Base-by-base conservation (phyloP, 2,888 invertebrate genomes). In the Chrysodeixis includens region DNA sequence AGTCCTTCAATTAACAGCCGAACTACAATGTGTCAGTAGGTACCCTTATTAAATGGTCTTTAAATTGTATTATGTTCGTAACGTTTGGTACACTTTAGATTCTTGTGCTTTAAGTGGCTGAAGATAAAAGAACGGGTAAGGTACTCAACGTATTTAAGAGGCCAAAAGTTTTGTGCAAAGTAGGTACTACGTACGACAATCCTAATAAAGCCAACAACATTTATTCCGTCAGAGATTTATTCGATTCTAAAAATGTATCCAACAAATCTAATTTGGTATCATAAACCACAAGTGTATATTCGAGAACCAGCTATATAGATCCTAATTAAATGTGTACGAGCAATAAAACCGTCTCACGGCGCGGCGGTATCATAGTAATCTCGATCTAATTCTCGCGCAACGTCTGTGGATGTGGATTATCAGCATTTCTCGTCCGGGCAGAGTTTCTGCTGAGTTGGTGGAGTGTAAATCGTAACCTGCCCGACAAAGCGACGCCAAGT, bases 401-500 rank as follows among this genome's bases (percentile, higher is more conserved):
- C 86, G 88, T 89, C 88, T 86, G 81, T 74, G 86, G 87, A 90
- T 92, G 87, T 90, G 93, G 94, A 93, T 93, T 94, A 94, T 94
- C 94, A 94, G 94, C 94, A 88, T 87, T 93, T 93, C 92, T 91
- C 89, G 89, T 88, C 81, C 88, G 90, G 88, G 88, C 89, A 87
- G 88, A 90, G 88, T 92, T 93, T 95, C 90, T 93, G 95, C 95
- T 95, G 95, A 95, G 91, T 92, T 89, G 87, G 93, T 92, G 88
- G 94, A 90, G 94, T 93, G 95, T 95, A 95, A 95, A 95, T 95
- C 95, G 94, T 94, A 95, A 95, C 95, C 95, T 95, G 95, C 94
- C 94, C 95, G 95, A 87, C 95, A 88, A 82, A 85, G 90, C 90
- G 95, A 88, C 95, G 95, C 95, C 95, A 85, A 81, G 87, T 83